Evolutionary conservation across 2,113 vertebrate genomes (phyloP), one percentile per base, ranked within the genome.

Genomic region (Lophotis ruficrista): DNA sequence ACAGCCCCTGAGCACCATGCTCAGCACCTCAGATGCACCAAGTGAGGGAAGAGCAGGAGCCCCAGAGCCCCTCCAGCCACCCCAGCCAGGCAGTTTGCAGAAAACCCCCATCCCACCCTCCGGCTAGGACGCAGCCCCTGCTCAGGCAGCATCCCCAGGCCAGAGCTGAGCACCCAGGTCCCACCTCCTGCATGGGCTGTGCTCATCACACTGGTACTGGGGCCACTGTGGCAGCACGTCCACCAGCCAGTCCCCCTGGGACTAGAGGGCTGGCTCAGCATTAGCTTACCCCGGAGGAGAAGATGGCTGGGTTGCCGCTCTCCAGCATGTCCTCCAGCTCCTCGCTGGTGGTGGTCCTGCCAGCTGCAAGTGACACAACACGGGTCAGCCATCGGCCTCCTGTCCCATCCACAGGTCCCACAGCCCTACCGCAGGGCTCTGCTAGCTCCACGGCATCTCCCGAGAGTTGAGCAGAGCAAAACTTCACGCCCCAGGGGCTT

Each of bases 321-420:
- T 99, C 99, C 96, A 99, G 97, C 99, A 99, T 99, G 97, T 99
- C 99, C 90, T 99, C 99, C 90, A 99, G 97, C 96, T 99, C 99
- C 82, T 99, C 99, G 1, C 99, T 99, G 75, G 99, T 99, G 7
- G 99, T 99, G 92, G 99, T 99, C 97, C 99, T 98, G 66, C 99
- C 99, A 80, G 99, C 99, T 99, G 96, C 48, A 98, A 96, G 58
- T 1, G 50, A 94, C 56, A 93, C 31, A 96, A 79, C 27, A 75
- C 0, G 3, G 19, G 28, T 78, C 65, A 96, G 48, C 18, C 22
- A 19, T 19, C 35, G 78, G 56, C 12, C n/a, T 51, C 11, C 71
- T n/a, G 28, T 56, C n/a, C 68, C 33, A 14, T 24, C 9, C 76
- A 68, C 0, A 3, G 53, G 7, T 43, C 66, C 80, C 11, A 3